A percentile compares a stretch with the other conserved stretches of the same genome.
These are phyloP conservation scores for Dendroctonus valens DNA, from an alignment of 1,140 invertebrate genomes.

Conservation along the genomic window DNA sequence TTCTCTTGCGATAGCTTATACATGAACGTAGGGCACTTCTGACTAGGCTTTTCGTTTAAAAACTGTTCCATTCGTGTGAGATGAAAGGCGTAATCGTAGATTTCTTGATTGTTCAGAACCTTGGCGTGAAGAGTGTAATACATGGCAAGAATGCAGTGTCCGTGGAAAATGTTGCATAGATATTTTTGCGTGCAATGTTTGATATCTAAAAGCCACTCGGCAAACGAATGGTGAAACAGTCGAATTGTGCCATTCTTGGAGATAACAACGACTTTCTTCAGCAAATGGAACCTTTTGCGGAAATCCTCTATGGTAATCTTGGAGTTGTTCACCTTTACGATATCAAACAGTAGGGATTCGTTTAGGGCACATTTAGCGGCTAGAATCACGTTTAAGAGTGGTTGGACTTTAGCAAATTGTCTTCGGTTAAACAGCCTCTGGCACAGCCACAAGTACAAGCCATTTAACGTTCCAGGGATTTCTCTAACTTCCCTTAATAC, in stretches of 20 bases:
- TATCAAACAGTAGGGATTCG: slow-evolving; percentile 76
- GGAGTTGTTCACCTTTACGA: slow-evolving; percentile 77
- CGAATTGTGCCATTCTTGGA: slow-evolving; percentile 66
- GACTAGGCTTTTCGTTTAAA: slow-evolving; percentile 45
- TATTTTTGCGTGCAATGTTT: slow-evolving; percentile 96
- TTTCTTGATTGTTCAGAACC: slow-evolving; percentile 52
- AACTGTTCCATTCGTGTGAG: slow-evolving; percentile 58
- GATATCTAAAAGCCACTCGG: slow-evolving; percentile 91
- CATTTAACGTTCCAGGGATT: slow-evolving; percentile 93
- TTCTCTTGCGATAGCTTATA: slow-evolving; percentile 44
- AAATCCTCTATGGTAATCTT: slow-evolving; percentile 83
- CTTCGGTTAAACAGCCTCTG: slow-evolving; percentile 88
- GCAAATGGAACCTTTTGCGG: slow-evolving; percentile 73
- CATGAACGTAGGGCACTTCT: slow-evolving; percentile 43
- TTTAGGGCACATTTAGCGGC: slow-evolving; percentile 83
- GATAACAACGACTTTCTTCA: slow-evolving; percentile 69
- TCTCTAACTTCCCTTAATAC: slow-evolving; percentile 80
- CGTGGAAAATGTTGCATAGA: slow-evolving; percentile 81
- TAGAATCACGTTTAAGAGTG: slow-evolving; percentile 83
- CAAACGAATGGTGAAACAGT: slow-evolving; percentile 88
- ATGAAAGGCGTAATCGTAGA: slow-evolving; percentile 59
- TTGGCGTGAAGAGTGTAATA: slow-evolving; percentile 58
- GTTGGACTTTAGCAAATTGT: slow-evolving; percentile 82
- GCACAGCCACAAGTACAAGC: slow-evolving; percentile 92
- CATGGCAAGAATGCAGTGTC: slow-evolving; percentile 87